Conservation (phyloP, 2,113 vertebrate species). For the Cheirogaleus medius region DNA sequence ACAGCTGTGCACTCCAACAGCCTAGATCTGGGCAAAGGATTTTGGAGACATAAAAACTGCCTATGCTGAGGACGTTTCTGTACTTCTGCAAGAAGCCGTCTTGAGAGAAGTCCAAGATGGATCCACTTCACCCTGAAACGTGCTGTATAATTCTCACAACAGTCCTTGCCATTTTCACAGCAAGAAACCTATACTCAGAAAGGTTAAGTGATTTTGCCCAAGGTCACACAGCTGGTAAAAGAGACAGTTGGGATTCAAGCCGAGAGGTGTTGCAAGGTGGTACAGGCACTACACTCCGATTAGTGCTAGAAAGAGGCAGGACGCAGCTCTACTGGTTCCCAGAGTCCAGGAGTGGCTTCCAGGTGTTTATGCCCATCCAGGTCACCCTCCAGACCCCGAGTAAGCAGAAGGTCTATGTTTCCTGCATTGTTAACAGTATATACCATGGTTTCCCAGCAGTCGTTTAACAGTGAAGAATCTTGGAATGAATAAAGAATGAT, state of each 20-base stretch:
- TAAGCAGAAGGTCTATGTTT: background rate
- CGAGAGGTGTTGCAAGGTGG: background rate
- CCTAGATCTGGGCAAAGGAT: background rate
- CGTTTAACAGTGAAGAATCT: background rate
- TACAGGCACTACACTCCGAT: no score
- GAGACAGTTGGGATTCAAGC: background rate
- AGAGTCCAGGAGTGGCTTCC: background rate
- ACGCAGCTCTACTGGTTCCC: background rate
- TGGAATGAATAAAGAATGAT: background rate
- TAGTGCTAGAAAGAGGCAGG: background rate
- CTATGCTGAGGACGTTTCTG: no score
- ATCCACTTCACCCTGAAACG: background rate
- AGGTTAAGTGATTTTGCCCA: background rate
- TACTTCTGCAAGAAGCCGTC: background rate
- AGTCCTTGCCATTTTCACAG: background rate
- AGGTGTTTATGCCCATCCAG: accelerated
- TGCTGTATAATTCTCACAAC: background rate
- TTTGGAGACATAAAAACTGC: background rate
- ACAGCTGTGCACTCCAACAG: background rate
- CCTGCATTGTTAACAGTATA: background rate
- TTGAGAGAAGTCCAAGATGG: background rate
- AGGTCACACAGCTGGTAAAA: background rate
- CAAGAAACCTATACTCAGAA: background rate
- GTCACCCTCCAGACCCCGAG: background rate
- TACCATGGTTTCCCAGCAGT: no score